Evolutionary conservation across 2,113 vertebrate species (phyloP), one percentile per base, ranked within the genome.

Genomic region (Nansenia antarctica): DNA sequence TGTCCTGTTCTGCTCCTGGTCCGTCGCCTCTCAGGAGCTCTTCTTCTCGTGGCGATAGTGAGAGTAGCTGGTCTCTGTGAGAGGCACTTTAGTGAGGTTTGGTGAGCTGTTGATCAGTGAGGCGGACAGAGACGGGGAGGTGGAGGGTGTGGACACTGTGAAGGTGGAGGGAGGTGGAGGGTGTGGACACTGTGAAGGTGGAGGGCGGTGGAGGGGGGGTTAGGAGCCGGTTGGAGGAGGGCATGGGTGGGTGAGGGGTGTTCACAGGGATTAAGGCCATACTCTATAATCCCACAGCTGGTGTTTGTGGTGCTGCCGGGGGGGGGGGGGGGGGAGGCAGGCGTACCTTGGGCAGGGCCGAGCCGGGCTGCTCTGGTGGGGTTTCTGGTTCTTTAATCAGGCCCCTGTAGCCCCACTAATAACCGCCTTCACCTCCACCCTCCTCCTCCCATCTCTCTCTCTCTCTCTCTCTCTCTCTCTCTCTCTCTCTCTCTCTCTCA

Each of bases 11-110:
- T 72, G 73, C n/a, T 80, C 70, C 71, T 82, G 42, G n/a, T n/a
- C n/a, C n/a, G n/a, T n/a, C n/a, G n/a, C n/a, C n/a, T n/a, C 67
- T 69, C 12, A 69, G 67, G 77, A 74, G 80, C 57, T 31, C 81
- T 81, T 74, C 52, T 35, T 64, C 20, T 55, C 47, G 35, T 73
- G 69, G 73, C n/a, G n/a, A n/a, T 64, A 1, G 18, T 26, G 24
- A 11, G 20, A 12, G 5, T 27, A 27, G 35, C n/a, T 26, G 11
- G 70, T 37, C n/a, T 58, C 59, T 62, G 9, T n/a, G 39, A 54
- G 73, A 79, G 65, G n/a, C 63, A 79, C 83, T 89, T 86, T 84
- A 76, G 76, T 64, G 35, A 76, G 60, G 63, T 57, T 63, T 73
- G 26, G 42, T 64, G 54, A 67, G 66, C 67, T 73, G 12, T 69